A percentile compares a stretch with the other conserved stretches of the same genome.
Evolutionary conservation across 2,888 invertebrate genomes (phyloP).

Genomic region (Thymelicus sylvestris): DNA sequence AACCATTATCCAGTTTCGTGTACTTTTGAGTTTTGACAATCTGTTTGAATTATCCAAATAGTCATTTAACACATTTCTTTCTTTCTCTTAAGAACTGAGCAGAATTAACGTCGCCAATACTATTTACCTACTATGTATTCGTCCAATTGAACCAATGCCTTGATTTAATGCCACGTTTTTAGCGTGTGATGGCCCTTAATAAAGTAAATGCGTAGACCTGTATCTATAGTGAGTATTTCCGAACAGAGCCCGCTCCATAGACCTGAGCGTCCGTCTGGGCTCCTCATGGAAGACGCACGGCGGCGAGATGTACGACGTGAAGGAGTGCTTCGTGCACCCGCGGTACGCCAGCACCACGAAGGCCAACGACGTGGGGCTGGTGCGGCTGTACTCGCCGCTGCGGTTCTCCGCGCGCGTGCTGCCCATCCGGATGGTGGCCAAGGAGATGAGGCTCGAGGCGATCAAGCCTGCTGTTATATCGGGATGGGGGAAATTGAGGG

Average conservation of each 20-base stretch:
- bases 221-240: not conserved
- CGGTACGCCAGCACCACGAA: slow-evolving; percentile 74
- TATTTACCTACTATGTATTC: no score
- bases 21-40: no score
- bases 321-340: slow-evolving; percentile 71
- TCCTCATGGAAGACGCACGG: slow-evolving; percentile 80
- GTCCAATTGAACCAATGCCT: no score
- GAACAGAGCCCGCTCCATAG: slow-evolving; percentile 63
- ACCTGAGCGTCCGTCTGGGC: slow-evolving; percentile 77
- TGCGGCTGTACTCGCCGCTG: slow-evolving; percentile 69
- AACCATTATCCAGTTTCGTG: no score
- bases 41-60: no score
- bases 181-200: no score
- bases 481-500: slow-evolving; percentile 77
- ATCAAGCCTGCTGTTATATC: slow-evolving; percentile 70
- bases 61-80: no score
- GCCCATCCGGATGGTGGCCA: slow-evolving; percentile 66
- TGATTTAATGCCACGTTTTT: no score
- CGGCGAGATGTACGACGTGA: slow-evolving; percentile 79
- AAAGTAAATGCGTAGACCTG: no score
- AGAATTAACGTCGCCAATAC: no score
- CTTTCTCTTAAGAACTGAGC: no score
- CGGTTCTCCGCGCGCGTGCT: slow-evolving; percentile 69
- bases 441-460: slow-evolving; percentile 57
- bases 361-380: slow-evolving; percentile 76